Base-by-base conservation (phyloP, 2,113 vertebrate species). In the Corydoras sp. region DNA sequence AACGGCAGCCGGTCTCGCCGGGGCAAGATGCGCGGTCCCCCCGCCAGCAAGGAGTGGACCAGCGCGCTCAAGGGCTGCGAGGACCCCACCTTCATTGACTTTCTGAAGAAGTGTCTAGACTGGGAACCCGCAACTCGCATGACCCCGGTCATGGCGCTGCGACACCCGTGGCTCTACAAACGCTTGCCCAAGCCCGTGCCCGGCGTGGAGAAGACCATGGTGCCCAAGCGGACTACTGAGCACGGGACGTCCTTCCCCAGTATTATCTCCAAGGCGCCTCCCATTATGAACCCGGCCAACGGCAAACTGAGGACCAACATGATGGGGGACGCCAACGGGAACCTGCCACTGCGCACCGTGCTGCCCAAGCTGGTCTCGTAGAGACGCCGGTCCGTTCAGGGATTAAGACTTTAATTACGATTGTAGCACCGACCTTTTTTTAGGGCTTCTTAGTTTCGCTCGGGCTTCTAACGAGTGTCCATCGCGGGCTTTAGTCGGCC, bases 351-450 rank as follows among this genome's bases (percentile, higher is more conserved):
- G 74, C 93, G 96, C 66, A 93, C 93, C 58, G 95, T 98, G 79
- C 88, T 98, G 55, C 96, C 97, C 54, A 99, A 98, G 83, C 90
- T 99, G 63, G 96, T 96, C 84, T 94, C 93, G 75, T 98, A 93
- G 86, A 81, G 70, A 81, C 82, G 67, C 81, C 82, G 69, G 77
- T 80, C 71, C 81, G 78, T 85, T 85, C 75, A 87, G 86, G 88
- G 84, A 86, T 80, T 77, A 77, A 81, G 79, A 75, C 68, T 60
- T 8, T 4, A 5, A 43, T 8, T 43, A 8, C 13, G 58, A 43
- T 74, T 65, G 71, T 73, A 77, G 62, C 61, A 71, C 3, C 14
- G 10, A 12, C 10, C 79, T 78, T 81, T 75, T 84, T 87, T 83
- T 84, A 81, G 84, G 78, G 75, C 77, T 32, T 53, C 51, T 7